Evolutionary conservation across 2,797 vertebrate genomes (phyloP).

Genomic region (Anguilla anguilla): DNA sequence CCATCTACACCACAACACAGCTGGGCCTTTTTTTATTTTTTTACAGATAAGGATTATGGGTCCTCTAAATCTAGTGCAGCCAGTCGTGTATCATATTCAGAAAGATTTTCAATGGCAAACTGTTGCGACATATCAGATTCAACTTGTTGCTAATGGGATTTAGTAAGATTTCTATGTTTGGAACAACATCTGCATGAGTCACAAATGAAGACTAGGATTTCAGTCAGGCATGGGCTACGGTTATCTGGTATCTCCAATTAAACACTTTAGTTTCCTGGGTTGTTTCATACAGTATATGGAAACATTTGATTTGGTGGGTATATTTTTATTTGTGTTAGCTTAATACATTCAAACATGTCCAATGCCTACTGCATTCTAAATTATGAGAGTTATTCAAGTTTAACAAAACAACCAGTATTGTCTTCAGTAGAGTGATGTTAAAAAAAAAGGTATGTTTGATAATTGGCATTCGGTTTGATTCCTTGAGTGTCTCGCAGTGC

Average conservation of each 20-base stretch:
- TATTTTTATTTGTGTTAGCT: not conserved
- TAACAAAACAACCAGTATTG: not conserved
- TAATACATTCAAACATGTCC: not conserved
- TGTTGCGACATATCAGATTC: not conserved
- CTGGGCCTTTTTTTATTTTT: not conserved
- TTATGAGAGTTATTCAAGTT: not conserved
- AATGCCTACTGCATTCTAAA: not conserved
- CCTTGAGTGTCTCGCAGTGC: not conserved
- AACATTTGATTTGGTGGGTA: not conserved
- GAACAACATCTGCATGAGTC: not conserved
- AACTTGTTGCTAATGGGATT: not conserved
- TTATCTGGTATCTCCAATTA: not conserved
- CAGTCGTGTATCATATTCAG: not conserved
- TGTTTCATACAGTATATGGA: not conserved
- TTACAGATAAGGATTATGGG: not conserved
- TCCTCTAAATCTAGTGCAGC: not conserved
- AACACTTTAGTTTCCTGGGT: not conserved
- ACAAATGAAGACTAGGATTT: not conserved
- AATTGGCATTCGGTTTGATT: conserved; percentile 2
- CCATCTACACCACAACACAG: not conserved
- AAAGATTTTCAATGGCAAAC: not conserved
- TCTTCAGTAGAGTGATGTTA: not conserved
- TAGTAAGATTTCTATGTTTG: not conserved
- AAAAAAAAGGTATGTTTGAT: not conserved
- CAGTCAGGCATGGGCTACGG: not conserved